These are phyloP conservation scores for Drosophila nigritarsus DNA, from an alignment of 2,888 invertebrate genomes.

Conservation along the genomic window DNA sequence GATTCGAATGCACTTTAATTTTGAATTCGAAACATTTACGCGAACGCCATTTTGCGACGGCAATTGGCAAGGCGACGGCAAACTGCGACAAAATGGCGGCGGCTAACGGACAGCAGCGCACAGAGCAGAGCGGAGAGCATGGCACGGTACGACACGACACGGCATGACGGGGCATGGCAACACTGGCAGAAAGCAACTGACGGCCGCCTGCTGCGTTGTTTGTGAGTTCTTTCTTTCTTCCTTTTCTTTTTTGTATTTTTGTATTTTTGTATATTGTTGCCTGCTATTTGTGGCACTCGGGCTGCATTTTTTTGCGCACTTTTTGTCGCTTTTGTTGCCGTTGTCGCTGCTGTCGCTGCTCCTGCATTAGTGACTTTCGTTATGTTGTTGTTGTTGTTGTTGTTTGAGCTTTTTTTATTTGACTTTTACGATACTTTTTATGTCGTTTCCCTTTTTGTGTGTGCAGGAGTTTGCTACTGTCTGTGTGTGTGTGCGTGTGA, in stretches of 20 bases:
- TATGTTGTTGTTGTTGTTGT: constrained; percentile 53
- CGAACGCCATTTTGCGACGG: constrained; percentile 72
- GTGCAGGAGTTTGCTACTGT: constrained; percentile 20
- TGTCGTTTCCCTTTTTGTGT: constrained; percentile 73
- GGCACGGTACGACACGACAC: constrained; percentile 49
- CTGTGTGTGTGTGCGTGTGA: background rate
- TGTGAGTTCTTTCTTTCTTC: constrained; percentile 32
- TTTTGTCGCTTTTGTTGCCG: constrained; percentile 72
- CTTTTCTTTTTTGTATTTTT: constrained; percentile 24
- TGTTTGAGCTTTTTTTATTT: constrained; percentile 64
- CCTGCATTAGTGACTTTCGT: constrained; percentile 37
- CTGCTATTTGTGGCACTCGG: constrained; percentile 61
- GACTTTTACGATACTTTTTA: constrained; percentile 77
- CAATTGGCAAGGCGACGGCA: constrained; percentile 60
- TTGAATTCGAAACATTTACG: constrained; percentile 20
- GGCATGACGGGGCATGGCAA: constrained; percentile 62
- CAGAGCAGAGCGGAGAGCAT: constrained; percentile 21
- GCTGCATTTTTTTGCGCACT: constrained; percentile 68
- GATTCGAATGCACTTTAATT: constrained; percentile 16
- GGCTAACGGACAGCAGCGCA: constrained; percentile 51
- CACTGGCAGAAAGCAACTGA: constrained; percentile 51
- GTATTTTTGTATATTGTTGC: constrained; percentile 23
- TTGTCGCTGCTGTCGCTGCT: constrained; percentile 39
- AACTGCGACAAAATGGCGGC: constrained; percentile 73
- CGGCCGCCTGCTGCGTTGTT: constrained; percentile 63